These are phyloP conservation scores for Octodon degus DNA, from an alignment of 2,113 vertebrate genomes.

Conservation along the genomic window DNA sequence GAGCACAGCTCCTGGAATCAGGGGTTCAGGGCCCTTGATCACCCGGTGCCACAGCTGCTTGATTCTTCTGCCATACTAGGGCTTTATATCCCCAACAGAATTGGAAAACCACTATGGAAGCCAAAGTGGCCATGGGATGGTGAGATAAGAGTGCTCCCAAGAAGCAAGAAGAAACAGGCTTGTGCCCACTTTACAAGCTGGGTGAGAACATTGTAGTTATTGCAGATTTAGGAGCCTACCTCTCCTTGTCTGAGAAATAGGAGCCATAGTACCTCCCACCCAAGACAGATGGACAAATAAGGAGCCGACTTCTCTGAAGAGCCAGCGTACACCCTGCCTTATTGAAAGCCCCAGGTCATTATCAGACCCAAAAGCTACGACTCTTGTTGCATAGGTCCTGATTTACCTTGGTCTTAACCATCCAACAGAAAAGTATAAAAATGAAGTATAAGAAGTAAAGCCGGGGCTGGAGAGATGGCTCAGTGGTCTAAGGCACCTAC, in stretches of 20 bases:
- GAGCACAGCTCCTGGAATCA: not conserved
- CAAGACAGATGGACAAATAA: not conserved
- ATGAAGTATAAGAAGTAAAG: too few species aligned
- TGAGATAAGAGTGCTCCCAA: not conserved
- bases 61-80: not conserved
- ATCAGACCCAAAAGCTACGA: too few species aligned
- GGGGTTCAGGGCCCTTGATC: too few species aligned
- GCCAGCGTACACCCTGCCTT: not conserved
- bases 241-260: not conserved
- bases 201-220: not conserved
- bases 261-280: not conserved
- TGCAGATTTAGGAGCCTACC: not conserved
- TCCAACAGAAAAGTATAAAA: too few species aligned
- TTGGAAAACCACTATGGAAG: not conserved
- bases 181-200: not conserved
- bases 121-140: not conserved
- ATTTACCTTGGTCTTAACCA: too few species aligned
- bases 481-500: too few species aligned
- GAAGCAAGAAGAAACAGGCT: not conserved
- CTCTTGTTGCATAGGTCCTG: too few species aligned
- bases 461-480: too few species aligned
- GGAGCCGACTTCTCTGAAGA: not conserved
- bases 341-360: too few species aligned
- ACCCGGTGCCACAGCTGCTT: not conserved
- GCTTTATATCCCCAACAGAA: rapidly evolving